Base-by-base conservation (phyloP, 2,113 vertebrate genomes). In the Dasyprocta punctata region DNA sequence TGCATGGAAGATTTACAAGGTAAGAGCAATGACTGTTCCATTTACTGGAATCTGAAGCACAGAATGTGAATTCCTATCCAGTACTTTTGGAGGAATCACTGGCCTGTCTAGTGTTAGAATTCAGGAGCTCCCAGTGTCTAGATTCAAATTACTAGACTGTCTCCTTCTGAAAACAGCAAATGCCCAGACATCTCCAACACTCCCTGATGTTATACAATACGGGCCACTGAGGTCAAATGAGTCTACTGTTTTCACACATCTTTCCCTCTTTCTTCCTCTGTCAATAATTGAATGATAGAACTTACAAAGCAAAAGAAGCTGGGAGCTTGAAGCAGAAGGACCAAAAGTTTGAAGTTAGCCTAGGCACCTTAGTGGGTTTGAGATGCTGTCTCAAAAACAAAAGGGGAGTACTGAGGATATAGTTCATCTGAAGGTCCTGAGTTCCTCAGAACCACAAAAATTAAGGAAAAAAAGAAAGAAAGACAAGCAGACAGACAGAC, bases 131-230 rank as follows among this genome's bases (percentile, higher is more conserved):
- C 73, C 47, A 58, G 84, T 67, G 75, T 85, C 77, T 80, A 65
- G 93, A 97, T 96, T 98, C 96, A 94, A 89, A 96, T 98, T 92
- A 98, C 97, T 73, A 86, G 84, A 92, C 96, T 69, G 75, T 92
- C 96, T 86, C 92, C 78, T 96, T 90, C 85, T 41, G 19, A 96
- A 98, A 96, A 96, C 97, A 98, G 92, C 94, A 97, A 97, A 97
- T 97, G 94, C 95, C 85, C 96, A 96, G 85, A 90, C 90, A 80
- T 90, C 86, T 65, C 73, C 73, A 89, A 65, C n/a, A 54, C 6
- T 96, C 92, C 7, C 11, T 56, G 58, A 82, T 38, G 41, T 97
- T 95, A 90, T n/a, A 86, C 67, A 96, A 98, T 90, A 89, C 9
- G 63, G 77, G 88, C 49, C 86, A 83, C 13, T 5, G 67, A 97